Conservation (phyloP, 2,113 vertebrate species). For the Peucedramus taeniatus region DNA sequence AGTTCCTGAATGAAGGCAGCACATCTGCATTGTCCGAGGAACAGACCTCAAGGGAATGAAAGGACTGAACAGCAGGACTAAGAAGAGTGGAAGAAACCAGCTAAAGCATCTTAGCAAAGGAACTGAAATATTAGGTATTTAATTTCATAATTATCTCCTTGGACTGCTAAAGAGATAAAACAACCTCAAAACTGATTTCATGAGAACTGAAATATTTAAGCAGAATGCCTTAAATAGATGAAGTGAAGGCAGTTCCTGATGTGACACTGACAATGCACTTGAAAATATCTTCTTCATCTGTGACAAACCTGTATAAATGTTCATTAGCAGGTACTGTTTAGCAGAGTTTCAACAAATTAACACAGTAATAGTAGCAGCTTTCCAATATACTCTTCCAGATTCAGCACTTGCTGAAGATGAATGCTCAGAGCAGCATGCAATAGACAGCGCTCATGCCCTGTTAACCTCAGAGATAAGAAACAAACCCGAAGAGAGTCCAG, state of each 20-base stretch:
- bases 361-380: background rate
- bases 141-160: background rate
- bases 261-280: background rate
- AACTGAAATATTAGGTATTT: background rate
- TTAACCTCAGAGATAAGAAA: background rate
- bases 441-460: background rate
- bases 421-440: slow-evolving; percentile 27
- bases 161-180: background rate
- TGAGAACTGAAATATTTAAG: background rate
- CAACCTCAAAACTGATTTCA: background rate
- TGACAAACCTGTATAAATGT: background rate
- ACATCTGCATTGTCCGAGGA: background rate
- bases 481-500: background rate
- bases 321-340: background rate
- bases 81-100: background rate
- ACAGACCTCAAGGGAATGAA: background rate
- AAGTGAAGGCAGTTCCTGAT: background rate
- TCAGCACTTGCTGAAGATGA: background rate
- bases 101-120: background rate
- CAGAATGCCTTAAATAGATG: background rate
- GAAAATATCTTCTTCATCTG: background rate
- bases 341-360: background rate
- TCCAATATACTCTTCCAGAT: background rate
- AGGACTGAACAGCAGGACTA: background rate
- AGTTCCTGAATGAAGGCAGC: background rate